These are phyloP conservation scores for Lycocerus yunnanus DNA, from an alignment of 2,888 invertebrate genomes.

Conservation along the genomic window DNA sequence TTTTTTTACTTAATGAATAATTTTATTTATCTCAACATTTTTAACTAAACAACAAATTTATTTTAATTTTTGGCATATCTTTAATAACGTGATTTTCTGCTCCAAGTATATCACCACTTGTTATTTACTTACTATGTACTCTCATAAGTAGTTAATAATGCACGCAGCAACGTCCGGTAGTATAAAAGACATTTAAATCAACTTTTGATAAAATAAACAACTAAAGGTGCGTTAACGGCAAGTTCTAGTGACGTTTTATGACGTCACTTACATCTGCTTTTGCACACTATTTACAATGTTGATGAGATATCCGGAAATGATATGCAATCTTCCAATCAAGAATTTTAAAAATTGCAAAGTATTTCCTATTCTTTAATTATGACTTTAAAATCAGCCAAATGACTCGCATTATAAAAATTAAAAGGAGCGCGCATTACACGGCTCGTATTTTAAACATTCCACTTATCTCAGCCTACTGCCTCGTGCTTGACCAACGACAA, in stretches of 20 bases:
- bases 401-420: not conserved
- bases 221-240: conserved; percentile 22
- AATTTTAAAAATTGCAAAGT: conserved; percentile 21
- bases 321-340: conserved; percentile 38
- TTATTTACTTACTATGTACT: conserved; percentile 5
- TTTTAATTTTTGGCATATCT: conserved; percentile 12
- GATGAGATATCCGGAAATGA: conserved; percentile 37
- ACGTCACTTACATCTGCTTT: conserved; percentile 40
- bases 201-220: conserved; percentile 24
- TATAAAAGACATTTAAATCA: conserved; percentile 24
- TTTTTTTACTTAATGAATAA: conserved; percentile 21
- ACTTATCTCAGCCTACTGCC: no score
- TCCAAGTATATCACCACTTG: conserved; percentile 14
- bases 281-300: conserved; percentile 35
- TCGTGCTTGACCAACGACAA: no score
- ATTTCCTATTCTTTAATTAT: conserved; percentile 1
- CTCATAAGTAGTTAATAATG: conserved; percentile 7
- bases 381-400: not conserved
- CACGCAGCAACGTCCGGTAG: conserved; percentile 9
- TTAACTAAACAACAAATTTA: conserved; percentile 15
- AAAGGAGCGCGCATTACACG: no score
- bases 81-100: conserved; percentile 20
- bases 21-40: not conserved
- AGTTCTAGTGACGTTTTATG: conserved; percentile 37
- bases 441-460: no score